These are phyloP conservation scores for Pseudopleuronectes americanus DNA, from an alignment of 2,797 vertebrate genomes.

Conservation along the genomic window DNA sequence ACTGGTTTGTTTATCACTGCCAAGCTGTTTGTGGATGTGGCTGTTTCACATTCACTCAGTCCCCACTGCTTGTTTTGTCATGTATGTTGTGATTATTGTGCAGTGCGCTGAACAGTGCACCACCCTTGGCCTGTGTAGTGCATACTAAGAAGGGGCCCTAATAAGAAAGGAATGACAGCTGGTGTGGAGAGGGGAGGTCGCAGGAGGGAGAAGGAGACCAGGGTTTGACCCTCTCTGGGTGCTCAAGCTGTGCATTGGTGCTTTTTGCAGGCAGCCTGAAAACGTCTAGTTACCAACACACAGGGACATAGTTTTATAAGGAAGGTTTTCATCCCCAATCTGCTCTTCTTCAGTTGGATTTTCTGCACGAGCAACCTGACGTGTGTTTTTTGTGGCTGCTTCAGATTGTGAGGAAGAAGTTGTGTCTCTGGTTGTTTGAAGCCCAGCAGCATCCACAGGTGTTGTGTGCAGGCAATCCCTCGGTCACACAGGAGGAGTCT, in stretches of 20 bases:
- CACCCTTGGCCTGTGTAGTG: slow-evolving; percentile 38
- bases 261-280: slow-evolving; percentile 50
- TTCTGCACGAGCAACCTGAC: slow-evolving; percentile 13
- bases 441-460: neutral
- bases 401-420: neutral
- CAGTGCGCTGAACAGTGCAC: slow-evolving; percentile 34
- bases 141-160: slow-evolving; percentile 49
- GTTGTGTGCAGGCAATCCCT: slow-evolving; percentile 23
- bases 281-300: slow-evolving; percentile 29
- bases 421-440: slow-evolving; percentile 9
- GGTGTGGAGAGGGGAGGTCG: slow-evolving; percentile 47
- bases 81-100: slow-evolving; percentile 58
- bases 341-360: slow-evolving; percentile 43
- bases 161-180: slow-evolving; percentile 55
- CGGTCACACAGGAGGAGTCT: slow-evolving; percentile 24
- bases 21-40: slow-evolving; percentile 57
- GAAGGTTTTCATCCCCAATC: slow-evolving; percentile 30
- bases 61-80: slow-evolving; percentile 39
- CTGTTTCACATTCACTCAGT: slow-evolving; percentile 43
- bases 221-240: slow-evolving; percentile 57
- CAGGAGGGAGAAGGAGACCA: slow-evolving; percentile 40
- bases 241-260: slow-evolving; percentile 68
- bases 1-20: slow-evolving; percentile 72
- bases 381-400: slow-evolving; percentile 19
- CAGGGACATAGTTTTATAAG: slow-evolving; percentile 31